A percentile compares a stretch with the other conserved stretches of the same genome.
Conservation (phyloP, 2,113 vertebrate species). For the Gadus macrocephalus region DNA sequence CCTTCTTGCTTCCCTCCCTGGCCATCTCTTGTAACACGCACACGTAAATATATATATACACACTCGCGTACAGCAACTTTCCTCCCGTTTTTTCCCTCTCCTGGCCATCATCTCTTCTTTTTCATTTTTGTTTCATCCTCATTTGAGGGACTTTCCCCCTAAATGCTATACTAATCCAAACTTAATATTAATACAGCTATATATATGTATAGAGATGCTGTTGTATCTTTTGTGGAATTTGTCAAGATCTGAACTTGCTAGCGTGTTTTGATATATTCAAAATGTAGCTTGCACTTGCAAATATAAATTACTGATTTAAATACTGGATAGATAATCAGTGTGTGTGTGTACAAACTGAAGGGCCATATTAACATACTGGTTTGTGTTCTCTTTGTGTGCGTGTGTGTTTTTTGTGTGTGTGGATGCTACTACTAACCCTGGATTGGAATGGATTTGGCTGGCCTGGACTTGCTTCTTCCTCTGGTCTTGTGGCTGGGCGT, state of each 20-base stretch:
- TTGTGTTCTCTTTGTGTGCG: constrained; percentile 51
- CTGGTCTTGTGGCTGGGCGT: constrained; percentile 61
- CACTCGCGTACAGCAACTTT: constrained; percentile 18
- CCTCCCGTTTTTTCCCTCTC: constrained; percentile 17
- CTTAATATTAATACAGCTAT: too few relatives aligned
- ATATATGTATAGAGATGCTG: background rate
- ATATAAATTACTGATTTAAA: too few relatives aligned
- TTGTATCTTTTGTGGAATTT: constrained; percentile 39
- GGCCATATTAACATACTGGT: constrained; percentile 66
- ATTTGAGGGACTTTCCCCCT: too few relatives aligned
- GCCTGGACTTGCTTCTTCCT: constrained; percentile 66
- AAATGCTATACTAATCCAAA: too few relatives aligned
- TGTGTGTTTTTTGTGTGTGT: constrained; percentile 37
- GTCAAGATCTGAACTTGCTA: constrained; percentile 22
- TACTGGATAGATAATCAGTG: too few relatives aligned
- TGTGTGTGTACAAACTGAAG: background rate
- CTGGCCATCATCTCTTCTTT: constrained; percentile 34
- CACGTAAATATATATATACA: constrained; percentile 3
- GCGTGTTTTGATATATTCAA: background rate
- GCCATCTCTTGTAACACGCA: constrained; percentile 9
- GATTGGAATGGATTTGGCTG: constrained; percentile 64
- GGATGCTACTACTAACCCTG: constrained; percentile 68
- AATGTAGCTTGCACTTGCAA: too few relatives aligned
- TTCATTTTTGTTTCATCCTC: background rate
- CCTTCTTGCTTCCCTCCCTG: constrained; percentile 21